Evolutionary conservation across 2,113 vertebrate species (phyloP), one percentile per base, ranked within the genome.

Genomic region (Poeciliopsis retropinna): DNA sequence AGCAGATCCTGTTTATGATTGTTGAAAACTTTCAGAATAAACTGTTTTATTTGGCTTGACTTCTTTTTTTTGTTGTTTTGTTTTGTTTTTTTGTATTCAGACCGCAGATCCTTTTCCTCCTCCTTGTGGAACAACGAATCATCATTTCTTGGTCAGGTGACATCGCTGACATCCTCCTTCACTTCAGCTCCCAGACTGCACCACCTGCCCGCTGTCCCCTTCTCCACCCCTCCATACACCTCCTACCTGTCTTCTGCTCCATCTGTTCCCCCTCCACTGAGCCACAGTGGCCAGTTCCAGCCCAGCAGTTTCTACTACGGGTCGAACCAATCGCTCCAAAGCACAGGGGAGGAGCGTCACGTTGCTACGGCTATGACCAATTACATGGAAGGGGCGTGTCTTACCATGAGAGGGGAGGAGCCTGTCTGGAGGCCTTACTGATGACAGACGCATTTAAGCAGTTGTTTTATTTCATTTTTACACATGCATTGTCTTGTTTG

Each of bases 381-480:
- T 86, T 91, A 90, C 34, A 86, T 88, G 0, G 91, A 92, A 39
- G 91, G 90, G 73, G 67, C 76, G 15, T 90, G 80, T 84, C 75
- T 92, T 31, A 80, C 87, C 1, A 6, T 90, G 6, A 83, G 92
- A 70, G 90, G 89, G 12, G 92, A 93, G 51, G 92, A 93, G 80
- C 77, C 90, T 68, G 88, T 92, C 1, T 93, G 91, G 92, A 92
- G 92, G 73, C 92, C 89, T 34, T 93, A 93, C 31, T 92, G 68
- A 80, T 29, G 61, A 68, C 22, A 39, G 11, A 61, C 15, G 17
- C 31, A 9, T 27, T 13, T 51, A 30, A 51, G 3, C 41, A 25
- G 4, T 5, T 27, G 37, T 12, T 29, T 27, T 47, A 29, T 67
- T 47, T 68, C 27, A 28, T 47, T 31, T 51, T 19, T 29, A 31